phyloP scores from a whole-genome alignment of 2,113 vertebrate species.

The Actenoides lindsayi region DNA sequence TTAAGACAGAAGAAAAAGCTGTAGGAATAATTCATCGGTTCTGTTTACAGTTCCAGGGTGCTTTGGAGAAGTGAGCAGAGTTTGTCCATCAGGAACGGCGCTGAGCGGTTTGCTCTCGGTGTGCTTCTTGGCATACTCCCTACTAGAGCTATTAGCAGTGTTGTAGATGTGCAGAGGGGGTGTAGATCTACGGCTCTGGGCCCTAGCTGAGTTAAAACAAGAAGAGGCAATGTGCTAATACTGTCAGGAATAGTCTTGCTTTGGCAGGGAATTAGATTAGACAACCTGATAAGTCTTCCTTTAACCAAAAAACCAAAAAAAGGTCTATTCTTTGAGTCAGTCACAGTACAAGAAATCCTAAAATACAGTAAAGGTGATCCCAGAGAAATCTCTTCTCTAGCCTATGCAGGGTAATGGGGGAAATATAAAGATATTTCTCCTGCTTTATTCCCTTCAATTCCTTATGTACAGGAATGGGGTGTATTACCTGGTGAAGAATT shows the following conservation, averaged over 20 bases:
- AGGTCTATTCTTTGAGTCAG: neutral
- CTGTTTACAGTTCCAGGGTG: neutral
- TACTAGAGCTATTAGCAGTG: neutral
- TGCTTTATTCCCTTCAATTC: neutral
- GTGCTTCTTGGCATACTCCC: neutral
- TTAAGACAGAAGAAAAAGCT: no score
- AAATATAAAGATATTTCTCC: neutral
- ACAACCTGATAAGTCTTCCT: slow-evolving; percentile 5
- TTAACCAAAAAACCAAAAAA: neutral
- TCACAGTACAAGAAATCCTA: neutral
- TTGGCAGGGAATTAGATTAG: slow-evolving; percentile 32
- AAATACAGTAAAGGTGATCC: neutral
- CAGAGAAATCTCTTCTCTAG: neutral
- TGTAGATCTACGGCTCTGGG: neutral
- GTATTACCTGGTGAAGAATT: neutral
- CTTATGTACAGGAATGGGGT: neutral
- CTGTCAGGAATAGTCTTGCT: slow-evolving; percentile 52
- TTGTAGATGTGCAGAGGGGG: neutral
- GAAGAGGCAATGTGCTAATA: slow-evolving; percentile 40
- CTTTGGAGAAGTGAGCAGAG: neutral
- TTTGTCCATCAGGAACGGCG: neutral
- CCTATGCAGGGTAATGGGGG: neutral
- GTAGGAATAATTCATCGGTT: neutral
- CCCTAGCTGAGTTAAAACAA: slow-evolving; percentile 27
- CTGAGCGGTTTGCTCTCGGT: neutral